Evolutionary conservation across 2,113 vertebrate genomes (phyloP).

Genomic region (Passer domesticus): DNA sequence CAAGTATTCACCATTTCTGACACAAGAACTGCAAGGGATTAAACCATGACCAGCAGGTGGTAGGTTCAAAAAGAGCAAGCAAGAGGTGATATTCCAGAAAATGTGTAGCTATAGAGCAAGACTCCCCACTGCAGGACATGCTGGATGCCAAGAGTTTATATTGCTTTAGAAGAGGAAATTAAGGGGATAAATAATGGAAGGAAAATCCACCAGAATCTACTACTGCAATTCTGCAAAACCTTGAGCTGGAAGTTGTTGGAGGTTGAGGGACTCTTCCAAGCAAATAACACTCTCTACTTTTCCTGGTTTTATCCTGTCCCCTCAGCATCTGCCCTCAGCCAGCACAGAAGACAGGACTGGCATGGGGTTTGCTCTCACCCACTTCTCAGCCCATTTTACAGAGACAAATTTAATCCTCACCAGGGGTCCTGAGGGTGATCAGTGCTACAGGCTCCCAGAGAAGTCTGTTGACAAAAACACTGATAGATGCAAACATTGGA

Average conservation of each 20-base stretch:
- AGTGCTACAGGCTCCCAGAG: background rate
- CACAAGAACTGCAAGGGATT: background rate
- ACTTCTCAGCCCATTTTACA: background rate
- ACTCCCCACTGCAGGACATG: background rate
- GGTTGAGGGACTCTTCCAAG: background rate
- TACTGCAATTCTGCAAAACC: background rate
- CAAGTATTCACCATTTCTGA: background rate
- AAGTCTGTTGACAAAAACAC: background rate
- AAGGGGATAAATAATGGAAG: background rate
- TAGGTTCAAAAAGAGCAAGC: background rate
- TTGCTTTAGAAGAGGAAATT: background rate
- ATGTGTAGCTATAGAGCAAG: fast-evolving
- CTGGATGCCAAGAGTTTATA: background rate
- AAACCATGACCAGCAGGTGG: background rate
- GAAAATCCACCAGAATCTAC: background rate
- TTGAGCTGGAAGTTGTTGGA: background rate
- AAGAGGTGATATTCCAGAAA: background rate
- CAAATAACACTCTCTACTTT: background rate
- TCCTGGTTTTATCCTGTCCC: background rate
- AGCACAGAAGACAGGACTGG: background rate
- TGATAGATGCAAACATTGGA: background rate
- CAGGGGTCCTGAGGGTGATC: fast-evolving
- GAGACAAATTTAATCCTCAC: background rate
- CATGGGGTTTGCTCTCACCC: background rate
- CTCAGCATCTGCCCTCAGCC: background rate